Percentiles rank a stretch among this genome's conserved stretches.
phyloP scores from a whole-genome alignment of 1,140 invertebrate species.

The Orussus abietinus region DNA sequence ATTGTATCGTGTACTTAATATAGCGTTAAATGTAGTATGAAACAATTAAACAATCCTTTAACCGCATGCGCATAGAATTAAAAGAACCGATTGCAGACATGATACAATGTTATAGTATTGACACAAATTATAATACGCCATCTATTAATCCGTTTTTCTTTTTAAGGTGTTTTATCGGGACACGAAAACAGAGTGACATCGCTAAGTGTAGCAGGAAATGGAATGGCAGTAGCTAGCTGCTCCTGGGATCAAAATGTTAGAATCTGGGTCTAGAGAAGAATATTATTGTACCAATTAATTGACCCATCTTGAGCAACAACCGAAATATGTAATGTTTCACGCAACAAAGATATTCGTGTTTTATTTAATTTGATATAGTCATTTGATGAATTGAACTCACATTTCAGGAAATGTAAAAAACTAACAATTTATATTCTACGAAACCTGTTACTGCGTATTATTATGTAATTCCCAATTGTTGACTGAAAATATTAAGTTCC shows the following conservation, averaged over 20 bases:
- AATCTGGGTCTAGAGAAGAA: constrained; percentile 73
- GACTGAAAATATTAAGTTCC: no score
- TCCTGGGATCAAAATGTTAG: constrained; percentile 86
- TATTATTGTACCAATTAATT: no score
- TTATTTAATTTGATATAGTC: constrained; percentile 13
- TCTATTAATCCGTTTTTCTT: constrained; percentile 2
- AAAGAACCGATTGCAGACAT: no score
- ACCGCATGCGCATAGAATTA: no score
- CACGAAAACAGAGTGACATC: constrained; percentile 89
- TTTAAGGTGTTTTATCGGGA: constrained; percentile 67
- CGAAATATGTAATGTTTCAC: not conserved
- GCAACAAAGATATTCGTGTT: constrained; percentile 6
- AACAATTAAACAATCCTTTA: no score
- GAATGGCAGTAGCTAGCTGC: constrained; percentile 77
- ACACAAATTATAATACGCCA: not conserved
- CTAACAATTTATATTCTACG: no score
- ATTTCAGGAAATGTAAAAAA: constrained; percentile 9
- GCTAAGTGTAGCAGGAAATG: constrained; percentile 73
- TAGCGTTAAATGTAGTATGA: no score
- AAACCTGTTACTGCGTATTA: no score
- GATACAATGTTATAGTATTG: no score
- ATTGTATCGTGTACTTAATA: no score
- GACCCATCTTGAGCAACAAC: no score
- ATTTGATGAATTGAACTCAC: constrained; percentile 4
- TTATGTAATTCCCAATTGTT: no score